Base-by-base conservation (phyloP, 2,797 vertebrate species). In the Tokudaia tokunoshimensis region DNA sequence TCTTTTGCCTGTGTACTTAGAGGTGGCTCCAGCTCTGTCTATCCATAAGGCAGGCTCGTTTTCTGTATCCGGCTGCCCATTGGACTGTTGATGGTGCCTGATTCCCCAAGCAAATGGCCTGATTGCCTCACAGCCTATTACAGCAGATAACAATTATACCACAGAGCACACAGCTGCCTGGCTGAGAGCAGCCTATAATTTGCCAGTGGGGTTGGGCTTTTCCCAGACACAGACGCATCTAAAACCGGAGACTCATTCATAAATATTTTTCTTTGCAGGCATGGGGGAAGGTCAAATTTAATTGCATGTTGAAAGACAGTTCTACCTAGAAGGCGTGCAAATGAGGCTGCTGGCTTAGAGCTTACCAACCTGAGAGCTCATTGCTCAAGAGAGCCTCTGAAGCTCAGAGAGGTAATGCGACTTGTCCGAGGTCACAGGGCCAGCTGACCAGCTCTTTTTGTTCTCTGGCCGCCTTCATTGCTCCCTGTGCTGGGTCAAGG, bases 241-340 rank as follows among this genome's bases (percentile, higher is more conserved):
- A 82, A 94, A 92, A 90, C 57, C 86, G 75, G 89, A 97, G 93
- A 94, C 89, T 92, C 92, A 97, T 98, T 98, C 96, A 97, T 97
- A 97, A 96, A 91, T 93, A 95, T 92, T 95, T 95, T 95, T 95
- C 92, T 94, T 78, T 90, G 80, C 34, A 78, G 81, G 78, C 84
- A 57, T 65, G 55, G 31, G 75, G 74, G 34, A 94, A 95, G 57
- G 81, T 82, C 85, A 80, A 84, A 59, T 95, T 85, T 67, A 92
- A 96, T 91, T 90, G 95, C 24, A 55, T 1, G 1, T 9, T 67
- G 86, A 95, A 97, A 96, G 89, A 41, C 26, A 89, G 31, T 80
- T 94, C 84, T 96, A 37, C 57, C 41, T 44, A 83, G 96, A 94
- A 94, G 55, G 92, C 93, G 44, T 34, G 2, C 20, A 89, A 57